A percentile compares a stretch with the other conserved stretches of the same genome.
phyloP scores from a whole-genome alignment of 2,113 vertebrate species.

The Microcebus griseorufus region DNA sequence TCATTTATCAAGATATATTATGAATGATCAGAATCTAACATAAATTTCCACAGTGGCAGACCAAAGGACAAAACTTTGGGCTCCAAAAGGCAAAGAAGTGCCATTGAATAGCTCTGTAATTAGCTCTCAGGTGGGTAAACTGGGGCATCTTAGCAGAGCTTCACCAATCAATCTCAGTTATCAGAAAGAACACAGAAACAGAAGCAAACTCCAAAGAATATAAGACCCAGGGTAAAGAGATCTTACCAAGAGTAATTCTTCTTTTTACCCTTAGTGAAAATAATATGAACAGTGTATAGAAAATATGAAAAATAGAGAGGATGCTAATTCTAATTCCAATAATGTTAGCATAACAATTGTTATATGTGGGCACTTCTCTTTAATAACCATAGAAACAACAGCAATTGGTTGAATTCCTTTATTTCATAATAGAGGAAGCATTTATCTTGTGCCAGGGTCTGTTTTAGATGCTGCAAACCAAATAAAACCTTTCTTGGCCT shows the following conservation, averaged over 20 bases:
- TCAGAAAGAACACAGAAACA: constrained; percentile 37
- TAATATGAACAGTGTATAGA: background rate
- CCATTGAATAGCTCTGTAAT: constrained; percentile 38
- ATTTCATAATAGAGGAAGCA: background rate
- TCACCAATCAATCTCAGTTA: constrained; percentile 54
- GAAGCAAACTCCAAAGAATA: constrained; percentile 38
- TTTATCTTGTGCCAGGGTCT: background rate
- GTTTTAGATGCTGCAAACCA: background rate
- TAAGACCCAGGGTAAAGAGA: constrained; percentile 13
- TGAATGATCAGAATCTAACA: constrained; percentile 48
- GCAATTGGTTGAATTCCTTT: background rate
- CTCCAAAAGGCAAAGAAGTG: constrained; percentile 26
- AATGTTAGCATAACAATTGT: background rate
- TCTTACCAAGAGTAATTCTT: constrained; percentile 21
- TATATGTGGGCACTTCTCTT: background rate
- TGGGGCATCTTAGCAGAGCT: constrained; percentile 36
- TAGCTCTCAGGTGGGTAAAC: constrained; percentile 56
- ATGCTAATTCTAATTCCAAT: background rate
- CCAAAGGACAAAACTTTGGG: constrained; percentile 20
- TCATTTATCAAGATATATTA: constrained; percentile 51
- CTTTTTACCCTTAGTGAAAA: background rate
- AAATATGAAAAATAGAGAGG: constrained; percentile 17
- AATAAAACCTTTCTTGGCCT: background rate
- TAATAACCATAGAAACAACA: constrained; percentile 29
- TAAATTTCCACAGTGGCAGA: constrained; percentile 59